Conservation (phyloP, 2,113 vertebrate species). For the Rhinolophus ferrumequinum region DNA sequence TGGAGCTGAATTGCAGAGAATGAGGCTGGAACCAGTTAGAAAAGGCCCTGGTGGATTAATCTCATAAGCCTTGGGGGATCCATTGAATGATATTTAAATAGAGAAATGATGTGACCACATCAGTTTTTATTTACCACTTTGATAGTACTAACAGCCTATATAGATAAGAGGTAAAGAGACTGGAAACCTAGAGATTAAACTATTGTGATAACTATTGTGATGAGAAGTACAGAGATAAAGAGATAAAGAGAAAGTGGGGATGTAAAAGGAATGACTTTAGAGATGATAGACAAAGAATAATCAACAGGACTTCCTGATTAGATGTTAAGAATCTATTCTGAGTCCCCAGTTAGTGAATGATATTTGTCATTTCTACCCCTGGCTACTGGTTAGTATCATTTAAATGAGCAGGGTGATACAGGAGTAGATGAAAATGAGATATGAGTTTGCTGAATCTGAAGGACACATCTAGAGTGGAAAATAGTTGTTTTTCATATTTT, state of each 20-base stretch:
- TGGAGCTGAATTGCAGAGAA: neutral
- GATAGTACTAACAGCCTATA: neutral
- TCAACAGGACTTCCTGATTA: neutral
- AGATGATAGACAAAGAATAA: neutral
- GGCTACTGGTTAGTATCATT: neutral
- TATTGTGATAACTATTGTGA: neutral
- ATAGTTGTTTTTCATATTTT: neutral
- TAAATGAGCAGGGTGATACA: neutral
- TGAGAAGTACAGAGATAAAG: neutral
- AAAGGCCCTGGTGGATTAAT: neutral
- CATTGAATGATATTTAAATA: conserved; percentile 10
- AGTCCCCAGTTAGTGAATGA: neutral
- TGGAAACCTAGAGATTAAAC: neutral
- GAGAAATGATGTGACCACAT: neutral
- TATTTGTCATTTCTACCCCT: neutral
- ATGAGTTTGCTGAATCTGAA: neutral
- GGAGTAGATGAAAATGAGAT: neutral
- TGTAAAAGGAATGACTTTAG: neutral
- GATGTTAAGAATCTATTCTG: neutral
- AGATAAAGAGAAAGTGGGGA: neutral
- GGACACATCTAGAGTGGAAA: neutral
- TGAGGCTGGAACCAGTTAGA: neutral
- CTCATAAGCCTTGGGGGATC: neutral
- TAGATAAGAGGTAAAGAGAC: neutral
- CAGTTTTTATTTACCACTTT: conserved; percentile 1